These are phyloP conservation scores for human (Homo sapiens) DNA, from an alignment of 2,113 vertebrate genomes.

Conservation along the genomic window DNA sequence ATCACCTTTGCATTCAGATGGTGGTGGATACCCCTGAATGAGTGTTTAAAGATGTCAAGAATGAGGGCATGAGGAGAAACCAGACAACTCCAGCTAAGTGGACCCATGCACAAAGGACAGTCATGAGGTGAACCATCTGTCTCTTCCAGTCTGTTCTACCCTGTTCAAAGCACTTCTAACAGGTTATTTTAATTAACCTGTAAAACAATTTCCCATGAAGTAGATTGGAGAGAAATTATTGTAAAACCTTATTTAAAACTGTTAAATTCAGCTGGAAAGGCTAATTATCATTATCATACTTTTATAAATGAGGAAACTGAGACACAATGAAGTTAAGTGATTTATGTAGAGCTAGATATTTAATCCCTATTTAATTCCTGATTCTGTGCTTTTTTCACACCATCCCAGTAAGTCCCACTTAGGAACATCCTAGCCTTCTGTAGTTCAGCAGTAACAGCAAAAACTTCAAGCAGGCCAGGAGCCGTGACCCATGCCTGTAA, in stretches of 20 bases:
- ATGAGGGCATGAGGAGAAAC: neutral
- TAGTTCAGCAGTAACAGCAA: neutral
- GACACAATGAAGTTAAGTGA: slow-evolving; percentile 13
- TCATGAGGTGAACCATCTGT: neutral
- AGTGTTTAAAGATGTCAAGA: slow-evolving; percentile 4
- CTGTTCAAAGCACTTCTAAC: neutral
- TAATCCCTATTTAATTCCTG: neutral
- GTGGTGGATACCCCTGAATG: neutral
- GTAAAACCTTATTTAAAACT: slow-evolving; percentile 21
- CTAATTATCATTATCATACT: neutral
- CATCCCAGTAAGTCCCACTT: neutral
- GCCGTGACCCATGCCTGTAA: too few species aligned
- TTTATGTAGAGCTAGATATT: neutral
- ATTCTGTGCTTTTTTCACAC: neutral
- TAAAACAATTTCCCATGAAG: neutral
- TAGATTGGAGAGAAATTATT: slow-evolving; percentile 17
- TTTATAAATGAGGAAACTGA: slow-evolving; percentile 42
- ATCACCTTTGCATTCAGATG: neutral
- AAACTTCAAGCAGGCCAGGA: neutral
- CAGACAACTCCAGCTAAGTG: neutral
- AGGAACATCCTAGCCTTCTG: neutral
- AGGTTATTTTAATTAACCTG: neutral
- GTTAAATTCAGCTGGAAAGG: neutral
- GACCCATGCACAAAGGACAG: neutral
- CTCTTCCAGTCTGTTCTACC: neutral